Evolutionary conservation across 2,797 vertebrate species (phyloP), one percentile per base, ranked within the genome.

Genomic region (Ceryle rudis): DNA sequence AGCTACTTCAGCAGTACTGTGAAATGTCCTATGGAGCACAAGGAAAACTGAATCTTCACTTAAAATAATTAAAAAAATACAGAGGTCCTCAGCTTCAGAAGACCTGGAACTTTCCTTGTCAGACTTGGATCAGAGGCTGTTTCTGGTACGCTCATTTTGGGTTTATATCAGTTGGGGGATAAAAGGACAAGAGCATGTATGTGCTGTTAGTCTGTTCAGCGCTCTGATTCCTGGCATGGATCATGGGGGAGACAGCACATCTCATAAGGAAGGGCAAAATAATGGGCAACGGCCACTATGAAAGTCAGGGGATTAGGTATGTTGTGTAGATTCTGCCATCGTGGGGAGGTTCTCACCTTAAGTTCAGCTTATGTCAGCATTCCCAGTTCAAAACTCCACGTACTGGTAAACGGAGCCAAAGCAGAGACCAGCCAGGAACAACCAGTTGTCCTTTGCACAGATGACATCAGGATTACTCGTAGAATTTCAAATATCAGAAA

Each of bases 31-130:
- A 1, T 52, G 44, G 60, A 66, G 55, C 78, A 62, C 39, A 55
- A 75, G 86, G 62, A 54, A 86, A 51, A 72, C n/a, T 16, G 58
- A 81, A 69, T 61, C 66, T 79, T 92, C 65, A 12, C 35, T 75
- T 49, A 13, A 52, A 22, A 41, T 6, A 26, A 33, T 54, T 29
- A 19, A 19, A 23, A 10, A 39, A 29, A 47, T 16, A 39, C 14
- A 13, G 28, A 46, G 8, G 5, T 52, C 14, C 31, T 62, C 22
- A 6, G 20, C 37, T 81, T 57, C 33, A 33, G 46, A 67, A 26
- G 58, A 66, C 15, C 46, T 77, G 65, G 46, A 71, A 9, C 37
- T n/a, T 74, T 33, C 42, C 11, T 42, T 51, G 31, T 37, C 20
- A 58, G 54, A 10, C 25, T 33, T 42, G 37, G 47, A 25, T 26